Base-by-base conservation (phyloP, 2,113 vertebrate species). In the Nycticryphes semicollaris region DNA sequence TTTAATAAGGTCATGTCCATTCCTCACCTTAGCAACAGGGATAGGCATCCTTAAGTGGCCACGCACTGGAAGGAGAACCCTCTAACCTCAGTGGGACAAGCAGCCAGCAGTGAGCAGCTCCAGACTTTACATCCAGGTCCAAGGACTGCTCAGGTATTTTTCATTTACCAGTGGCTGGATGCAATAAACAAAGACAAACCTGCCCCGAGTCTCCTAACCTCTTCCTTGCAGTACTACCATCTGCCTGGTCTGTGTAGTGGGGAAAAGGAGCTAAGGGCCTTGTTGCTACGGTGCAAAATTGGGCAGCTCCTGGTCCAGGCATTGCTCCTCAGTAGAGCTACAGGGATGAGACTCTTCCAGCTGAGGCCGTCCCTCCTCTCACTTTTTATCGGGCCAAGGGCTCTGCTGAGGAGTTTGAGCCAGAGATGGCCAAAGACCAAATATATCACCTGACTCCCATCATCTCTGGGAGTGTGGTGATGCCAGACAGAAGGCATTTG, bases 401-500 rank as follows among this genome's bases (percentile, higher is more conserved):
- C 21, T 84, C 59, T 80, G 30, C 22, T 0, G 7, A 94, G 47
- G 33, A 77, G 22, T 30, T 56, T 35, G 35, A 89, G 83, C 30
- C 88, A 81, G 69, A 75, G 53, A 50, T 62, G 76, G 80, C 69
- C 47, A 56, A 86, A 84, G 69, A 87, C 66, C 60, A 92, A 90
- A 50, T 22, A 74, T 0, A 2, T 94, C 91, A 94, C 89, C 89
- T 33, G 70, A 78, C 88, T 69, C 67, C 45, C 59, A 67, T 92
- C 21, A 3, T 63, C 70, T 80, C 84, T 63, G 70, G 33, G 67
- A 91, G 54, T 0, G 5, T 15, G 56, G 63, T 80, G 63, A 78
- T 95, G 85, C 77, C 94, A 96, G 94, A 95, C 48, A 93, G 95
- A 87, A 97, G 95, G 82, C 95, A 94, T 85, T 35, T 75, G 37